A percentile compares a stretch with the other conserved stretches of the same genome.
These are phyloP conservation scores for Protaetia brevitarsis DNA, from an alignment of 1,140 invertebrate species.

Conservation along the genomic window DNA sequence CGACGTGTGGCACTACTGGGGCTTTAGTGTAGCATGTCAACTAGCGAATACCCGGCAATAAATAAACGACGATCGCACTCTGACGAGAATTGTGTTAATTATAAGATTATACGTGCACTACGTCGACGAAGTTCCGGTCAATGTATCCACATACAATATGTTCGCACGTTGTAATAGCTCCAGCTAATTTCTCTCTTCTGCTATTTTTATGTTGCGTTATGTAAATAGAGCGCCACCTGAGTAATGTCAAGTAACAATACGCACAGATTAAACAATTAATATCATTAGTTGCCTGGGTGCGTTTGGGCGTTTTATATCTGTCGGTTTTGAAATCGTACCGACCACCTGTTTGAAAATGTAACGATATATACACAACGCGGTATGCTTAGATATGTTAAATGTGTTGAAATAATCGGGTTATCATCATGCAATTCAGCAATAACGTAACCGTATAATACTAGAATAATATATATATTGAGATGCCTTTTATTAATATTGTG, in stretches of 20 bases:
- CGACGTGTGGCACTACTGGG: not conserved
- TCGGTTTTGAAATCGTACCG: not conserved
- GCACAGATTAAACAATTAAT: constrained; percentile 10
- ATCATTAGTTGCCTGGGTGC: not conserved
- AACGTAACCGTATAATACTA: too few species aligned
- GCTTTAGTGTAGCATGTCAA: too few species aligned
- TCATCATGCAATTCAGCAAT: too few species aligned
- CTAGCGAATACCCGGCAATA: not conserved
- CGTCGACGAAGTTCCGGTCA: not conserved
- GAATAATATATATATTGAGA: too few species aligned
- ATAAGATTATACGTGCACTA: not conserved
- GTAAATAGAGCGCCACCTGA: not conserved
- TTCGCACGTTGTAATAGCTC: not conserved
- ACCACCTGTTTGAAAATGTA: constrained; percentile 9
- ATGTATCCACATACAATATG: not conserved
- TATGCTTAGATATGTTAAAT: too few species aligned
- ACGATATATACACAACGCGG: too few species aligned
- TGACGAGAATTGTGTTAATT: constrained; percentile 4
- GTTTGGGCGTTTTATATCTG: not conserved
- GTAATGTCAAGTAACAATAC: not conserved
- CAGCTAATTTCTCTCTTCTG: too few species aligned
- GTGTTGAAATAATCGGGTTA: too few species aligned
- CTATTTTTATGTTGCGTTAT: too few species aligned
- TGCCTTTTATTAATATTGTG: too few species aligned
- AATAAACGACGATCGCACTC: not conserved